phyloP scores from a whole-genome alignment of 2,888 invertebrate genomes.

The Muschampia staudingeri region DNA sequence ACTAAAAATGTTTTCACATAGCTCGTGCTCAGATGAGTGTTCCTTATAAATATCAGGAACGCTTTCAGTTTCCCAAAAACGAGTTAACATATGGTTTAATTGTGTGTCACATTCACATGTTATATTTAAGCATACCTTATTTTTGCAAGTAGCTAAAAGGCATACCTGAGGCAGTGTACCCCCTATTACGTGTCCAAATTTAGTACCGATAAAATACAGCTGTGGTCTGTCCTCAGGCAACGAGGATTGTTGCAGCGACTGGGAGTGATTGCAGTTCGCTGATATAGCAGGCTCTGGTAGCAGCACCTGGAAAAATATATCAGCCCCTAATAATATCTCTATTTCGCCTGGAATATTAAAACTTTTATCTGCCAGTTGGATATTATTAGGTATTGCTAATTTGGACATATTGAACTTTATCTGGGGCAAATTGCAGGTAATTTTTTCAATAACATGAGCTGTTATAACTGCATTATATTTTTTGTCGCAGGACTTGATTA shows the following conservation, averaged over 20 bases:
- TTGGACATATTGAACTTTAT: background rate
- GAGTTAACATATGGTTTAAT: background rate
- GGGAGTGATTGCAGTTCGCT: background rate
- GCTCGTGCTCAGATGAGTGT: background rate
- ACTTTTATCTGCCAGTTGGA: background rate
- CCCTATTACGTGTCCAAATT: background rate
- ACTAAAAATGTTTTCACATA: background rate
- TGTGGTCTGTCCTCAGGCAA: conserved; percentile 3
- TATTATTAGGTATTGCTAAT: background rate
- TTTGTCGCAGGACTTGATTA: too few species aligned
- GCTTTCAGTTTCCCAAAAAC: background rate
- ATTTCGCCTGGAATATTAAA: background rate
- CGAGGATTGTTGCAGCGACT: background rate
- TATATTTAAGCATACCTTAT: background rate
- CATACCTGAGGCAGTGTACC: background rate
- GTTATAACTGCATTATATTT: too few species aligned
- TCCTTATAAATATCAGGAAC: background rate
- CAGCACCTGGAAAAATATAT: conserved; percentile 5
- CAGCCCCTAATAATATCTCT: background rate
- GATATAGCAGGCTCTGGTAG: background rate
- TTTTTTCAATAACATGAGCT: too few species aligned
- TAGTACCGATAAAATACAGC: background rate
- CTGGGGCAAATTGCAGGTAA: background rate
- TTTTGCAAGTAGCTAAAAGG: conserved; percentile 1
- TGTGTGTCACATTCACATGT: conserved; percentile 8